phyloP scores from a whole-genome alignment of 2,113 vertebrate species.

The Speoplatyrhinus poulsoni region DNA sequence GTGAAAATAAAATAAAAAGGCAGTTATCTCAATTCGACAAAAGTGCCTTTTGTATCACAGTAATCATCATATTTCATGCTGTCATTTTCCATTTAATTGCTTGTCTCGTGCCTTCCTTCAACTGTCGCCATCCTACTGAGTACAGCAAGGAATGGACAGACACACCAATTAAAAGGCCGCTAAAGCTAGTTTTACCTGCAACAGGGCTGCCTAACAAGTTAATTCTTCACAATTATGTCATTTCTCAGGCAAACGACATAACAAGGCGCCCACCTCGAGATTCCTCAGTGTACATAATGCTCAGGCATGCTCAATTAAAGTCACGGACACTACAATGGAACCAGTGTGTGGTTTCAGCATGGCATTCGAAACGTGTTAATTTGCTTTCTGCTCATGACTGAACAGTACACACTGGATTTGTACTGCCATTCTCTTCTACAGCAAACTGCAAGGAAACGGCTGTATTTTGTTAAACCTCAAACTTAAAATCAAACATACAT shows the following conservation, averaged over 20 bases:
- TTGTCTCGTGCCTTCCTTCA: slow-evolving; percentile 60
- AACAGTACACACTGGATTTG: slow-evolving; percentile 3
- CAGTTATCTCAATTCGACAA: slow-evolving; percentile 92
- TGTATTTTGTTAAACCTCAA: slow-evolving; percentile 11
- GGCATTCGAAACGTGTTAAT: slow-evolving; percentile 28
- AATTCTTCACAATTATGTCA: slow-evolving; percentile 78
- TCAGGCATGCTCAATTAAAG: slow-evolving; percentile 32
- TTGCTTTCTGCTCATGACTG: slow-evolving; percentile 19
- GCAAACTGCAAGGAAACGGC: slow-evolving; percentile 11
- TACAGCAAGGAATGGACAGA: slow-evolving; percentile 49
- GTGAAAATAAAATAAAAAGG: slow-evolving; percentile 70
- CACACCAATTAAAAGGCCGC: slow-evolving; percentile 56
- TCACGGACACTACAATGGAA: slow-evolving; percentile 6
- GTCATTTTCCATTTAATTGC: slow-evolving; percentile 77
- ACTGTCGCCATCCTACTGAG: slow-evolving; percentile 59
- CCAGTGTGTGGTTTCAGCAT: slow-evolving; percentile 8
- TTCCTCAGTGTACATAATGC: slow-evolving; percentile 7
- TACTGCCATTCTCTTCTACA: background rate
- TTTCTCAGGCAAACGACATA: slow-evolving; percentile 83
- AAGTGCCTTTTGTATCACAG: slow-evolving; percentile 88
- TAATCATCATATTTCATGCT: slow-evolving; percentile 89
- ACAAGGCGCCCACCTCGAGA: slow-evolving; percentile 49
- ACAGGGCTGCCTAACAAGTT: slow-evolving; percentile 66
- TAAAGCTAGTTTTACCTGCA: slow-evolving; percentile 57
- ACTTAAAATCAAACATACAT: background rate